These are phyloP conservation scores for Lampris incognitus DNA, from an alignment of 2,113 vertebrate species.

Conservation along the genomic window DNA sequence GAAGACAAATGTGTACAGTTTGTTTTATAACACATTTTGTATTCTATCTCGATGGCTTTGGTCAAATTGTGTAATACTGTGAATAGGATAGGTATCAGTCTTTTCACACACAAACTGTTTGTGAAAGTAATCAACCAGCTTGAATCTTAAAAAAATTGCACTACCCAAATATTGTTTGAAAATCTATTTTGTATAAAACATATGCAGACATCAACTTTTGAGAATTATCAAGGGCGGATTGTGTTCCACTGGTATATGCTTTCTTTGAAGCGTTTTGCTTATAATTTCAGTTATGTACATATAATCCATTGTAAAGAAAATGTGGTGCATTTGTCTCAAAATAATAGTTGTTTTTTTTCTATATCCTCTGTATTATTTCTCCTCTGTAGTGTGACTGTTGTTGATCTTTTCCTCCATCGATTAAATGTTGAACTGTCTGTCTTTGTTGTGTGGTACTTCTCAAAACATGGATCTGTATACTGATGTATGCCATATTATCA, in stretches of 20 bases:
- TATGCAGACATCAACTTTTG: constrained; percentile 85
- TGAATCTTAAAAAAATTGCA: constrained; percentile 79
- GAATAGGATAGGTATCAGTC: constrained; percentile 72
- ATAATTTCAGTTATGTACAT: constrained; percentile 89
- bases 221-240: constrained; percentile 88
- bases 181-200: constrained; percentile 97
- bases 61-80: constrained; percentile 78
- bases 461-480: constrained; percentile 56
- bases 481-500: constrained; percentile 42
- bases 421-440: constrained; percentile 88
- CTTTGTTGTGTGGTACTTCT: constrained; percentile 87
- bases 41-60: constrained; percentile 58
- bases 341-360: constrained; percentile 84
- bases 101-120: constrained; percentile 78
- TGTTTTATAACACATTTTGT: constrained; percentile 45
- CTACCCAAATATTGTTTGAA: constrained; percentile 86
- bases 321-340: constrained; percentile 77
- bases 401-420: constrained; percentile 69
- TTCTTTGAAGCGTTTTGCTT: constrained; percentile 87
- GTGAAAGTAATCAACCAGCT: constrained; percentile 83
- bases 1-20: constrained; percentile 65
- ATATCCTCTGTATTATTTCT: constrained; percentile 90
- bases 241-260: constrained; percentile 90
- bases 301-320: constrained; percentile 92
- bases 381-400: constrained; percentile 86